Evolutionary conservation across 2,113 vertebrate species (phyloP).

Genomic region (Gallinago media): DNA sequence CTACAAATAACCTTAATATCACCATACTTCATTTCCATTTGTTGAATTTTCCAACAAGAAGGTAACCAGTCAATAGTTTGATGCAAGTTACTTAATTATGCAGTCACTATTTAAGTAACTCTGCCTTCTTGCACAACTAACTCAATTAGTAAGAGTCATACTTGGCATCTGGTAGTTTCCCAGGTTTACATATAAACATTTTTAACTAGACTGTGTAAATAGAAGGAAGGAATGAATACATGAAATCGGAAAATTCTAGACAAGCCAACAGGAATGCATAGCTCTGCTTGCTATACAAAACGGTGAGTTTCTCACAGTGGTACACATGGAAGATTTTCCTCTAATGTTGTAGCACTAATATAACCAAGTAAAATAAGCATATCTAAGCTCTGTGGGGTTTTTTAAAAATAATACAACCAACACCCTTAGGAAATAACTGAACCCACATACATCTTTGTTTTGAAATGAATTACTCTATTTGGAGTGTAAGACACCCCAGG

Average conservation of each 20-base stretch:
- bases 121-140: background rate
- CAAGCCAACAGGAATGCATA: background rate
- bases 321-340: rapidly evolving
- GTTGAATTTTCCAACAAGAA: background rate
- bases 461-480: background rate
- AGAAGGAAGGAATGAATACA: rapidly evolving
- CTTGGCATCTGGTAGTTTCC: rapidly evolving
- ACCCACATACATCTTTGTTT: background rate
- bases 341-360: rapidly evolving
- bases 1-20: background rate
- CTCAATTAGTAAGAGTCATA: background rate
- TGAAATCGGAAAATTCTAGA: background rate
- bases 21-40: background rate
- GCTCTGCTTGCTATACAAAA: background rate
- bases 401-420: background rate
- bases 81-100: background rate
- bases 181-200: background rate
- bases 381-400: too few species aligned
- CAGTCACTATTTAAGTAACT: background rate
- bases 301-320: rapidly evolving
- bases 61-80: background rate
- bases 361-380: background rate
- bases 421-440: background rate
- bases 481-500: rapidly evolving
- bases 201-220: rapidly evolving